These are phyloP conservation scores for Leucopternis melanops DNA, from an alignment of 2,113 vertebrate species.

Conservation along the genomic window DNA sequence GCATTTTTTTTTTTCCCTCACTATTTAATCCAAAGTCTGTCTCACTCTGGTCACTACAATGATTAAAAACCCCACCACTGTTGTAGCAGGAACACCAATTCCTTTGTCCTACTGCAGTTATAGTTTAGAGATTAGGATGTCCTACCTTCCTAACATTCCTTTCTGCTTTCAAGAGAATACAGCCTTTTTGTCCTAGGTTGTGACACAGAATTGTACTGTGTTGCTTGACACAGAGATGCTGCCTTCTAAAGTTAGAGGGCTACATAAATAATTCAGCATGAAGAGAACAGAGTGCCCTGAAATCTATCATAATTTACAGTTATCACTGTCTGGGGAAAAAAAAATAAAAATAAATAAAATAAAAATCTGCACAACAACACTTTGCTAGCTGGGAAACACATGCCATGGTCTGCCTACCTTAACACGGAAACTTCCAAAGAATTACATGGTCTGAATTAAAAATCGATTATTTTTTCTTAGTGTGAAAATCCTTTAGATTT, in stretches of 20 bases:
- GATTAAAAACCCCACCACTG: neutral
- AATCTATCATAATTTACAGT: neutral
- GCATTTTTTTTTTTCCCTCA: neutral
- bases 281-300: neutral
- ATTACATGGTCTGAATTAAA: neutral
- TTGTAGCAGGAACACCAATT: neutral
- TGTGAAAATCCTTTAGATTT: neutral
- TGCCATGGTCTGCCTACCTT: neutral
- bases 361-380: neutral
- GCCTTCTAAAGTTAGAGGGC: neutral
- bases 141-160: neutral
- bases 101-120: neutral
- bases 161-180: neutral
- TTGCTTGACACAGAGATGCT: neutral
- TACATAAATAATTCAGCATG: neutral
- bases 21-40: neutral
- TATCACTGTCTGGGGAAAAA: neutral
- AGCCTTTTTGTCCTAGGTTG: neutral
- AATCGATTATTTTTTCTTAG: neutral
- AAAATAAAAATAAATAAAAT: neutral
- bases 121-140: neutral
- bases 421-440: neutral
- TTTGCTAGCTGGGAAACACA: neutral
- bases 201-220: neutral
- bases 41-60: neutral